phyloP scores from a whole-genome alignment of 2,113 vertebrate genomes.

The Australoheros scitulus region DNA sequence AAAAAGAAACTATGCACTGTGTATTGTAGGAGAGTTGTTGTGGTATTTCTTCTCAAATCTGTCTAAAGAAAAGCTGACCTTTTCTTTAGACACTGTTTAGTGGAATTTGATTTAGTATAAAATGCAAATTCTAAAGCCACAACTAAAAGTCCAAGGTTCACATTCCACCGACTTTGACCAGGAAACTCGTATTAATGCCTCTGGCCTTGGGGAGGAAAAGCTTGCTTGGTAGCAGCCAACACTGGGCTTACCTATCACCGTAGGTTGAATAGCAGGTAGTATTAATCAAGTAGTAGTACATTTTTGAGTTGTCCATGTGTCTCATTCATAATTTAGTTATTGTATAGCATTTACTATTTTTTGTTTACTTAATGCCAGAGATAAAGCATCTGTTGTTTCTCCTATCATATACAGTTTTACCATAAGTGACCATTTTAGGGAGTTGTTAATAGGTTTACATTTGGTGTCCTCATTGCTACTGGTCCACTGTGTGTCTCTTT shows the following conservation, averaged over 20 bases:
- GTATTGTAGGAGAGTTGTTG: not conserved
- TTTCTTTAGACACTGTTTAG: conserved; percentile 3
- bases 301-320: not conserved
- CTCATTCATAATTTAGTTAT: not conserved
- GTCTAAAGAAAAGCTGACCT: not conserved
- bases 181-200: conserved; percentile 19
- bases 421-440: not conserved
- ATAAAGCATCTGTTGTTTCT: not conserved
- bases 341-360: not conserved
- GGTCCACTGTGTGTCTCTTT: not conserved
- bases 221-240: conserved; percentile 30
- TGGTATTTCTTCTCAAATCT: conserved; percentile 2
- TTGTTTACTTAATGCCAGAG: not conserved
- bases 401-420: not conserved
- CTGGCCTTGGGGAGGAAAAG: conserved; percentile 49
- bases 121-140: conserved; percentile 42
- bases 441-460: not conserved
- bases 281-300: not conserved
- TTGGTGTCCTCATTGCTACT: not conserved
- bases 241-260: conserved; percentile 13
- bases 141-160: conserved; percentile 39
- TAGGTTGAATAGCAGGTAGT: conserved; percentile 47
- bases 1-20: not conserved
- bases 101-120: conserved; percentile 21
- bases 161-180: conserved; percentile 31